These are phyloP conservation scores for Zootermopsis nevadensis DNA, from an alignment of 2,888 invertebrate species.

Conservation along the genomic window DNA sequence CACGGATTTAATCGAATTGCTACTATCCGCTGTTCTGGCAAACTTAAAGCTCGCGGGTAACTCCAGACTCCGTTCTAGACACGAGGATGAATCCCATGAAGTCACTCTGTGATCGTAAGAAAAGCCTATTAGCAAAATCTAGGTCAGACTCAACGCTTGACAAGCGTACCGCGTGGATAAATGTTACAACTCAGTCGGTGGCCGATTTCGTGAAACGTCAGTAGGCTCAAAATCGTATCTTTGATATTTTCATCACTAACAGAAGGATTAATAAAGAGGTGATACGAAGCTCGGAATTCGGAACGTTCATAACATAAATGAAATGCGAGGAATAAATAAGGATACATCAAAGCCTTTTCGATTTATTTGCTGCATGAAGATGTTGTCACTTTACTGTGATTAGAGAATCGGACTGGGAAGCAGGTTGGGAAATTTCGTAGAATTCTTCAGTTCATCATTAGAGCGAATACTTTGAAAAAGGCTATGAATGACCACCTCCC, in stretches of 20 bases:
- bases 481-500: too few species aligned
- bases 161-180: neutral
- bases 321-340: neutral
- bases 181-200: neutral
- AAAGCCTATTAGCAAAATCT: conserved; percentile 21
- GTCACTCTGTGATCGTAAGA: conserved; percentile 9
- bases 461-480: too few species aligned
- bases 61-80: neutral
- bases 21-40: neutral
- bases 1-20: conserved; percentile 27
- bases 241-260: neutral
- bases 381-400: too few species aligned
- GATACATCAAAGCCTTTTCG: too few species aligned
- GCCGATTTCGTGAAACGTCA: neutral
- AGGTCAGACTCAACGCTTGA: conserved; percentile 2
- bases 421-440: too few species aligned
- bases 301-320: neutral
- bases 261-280: neutral
- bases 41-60: neutral
- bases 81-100: neutral
- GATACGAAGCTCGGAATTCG: neutral
- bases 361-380: too few species aligned
- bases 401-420: too few species aligned
- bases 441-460: too few species aligned
- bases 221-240: neutral